Evolutionary conservation across 2,113 vertebrate genomes (phyloP), one percentile per base, ranked within the genome.

Genomic region (Crotalus helleri): DNA sequence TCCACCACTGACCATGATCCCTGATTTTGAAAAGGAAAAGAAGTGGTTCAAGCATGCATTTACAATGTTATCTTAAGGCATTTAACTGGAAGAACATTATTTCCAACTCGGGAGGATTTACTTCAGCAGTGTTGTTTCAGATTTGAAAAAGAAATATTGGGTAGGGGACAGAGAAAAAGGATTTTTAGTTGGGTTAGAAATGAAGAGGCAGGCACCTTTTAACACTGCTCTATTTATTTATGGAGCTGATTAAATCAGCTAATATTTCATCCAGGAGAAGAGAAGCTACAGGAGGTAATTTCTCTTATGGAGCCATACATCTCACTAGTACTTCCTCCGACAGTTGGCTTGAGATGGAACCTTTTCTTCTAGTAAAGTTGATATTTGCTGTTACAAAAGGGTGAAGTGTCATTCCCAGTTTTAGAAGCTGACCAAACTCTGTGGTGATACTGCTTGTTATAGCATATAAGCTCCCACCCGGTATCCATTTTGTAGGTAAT

Each of bases 1-100:
- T 86, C 88, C 29, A 90, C 7, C 88, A 93, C 94, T 94, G 91
- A 29, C 91, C 95, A 95, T 89, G 94, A 93, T 24, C 85, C 54
- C 17, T 92, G 94, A 85, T 54, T 0, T 1, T 74, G 85, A 44
- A n/a, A 92, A 94, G 94, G 93, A 23, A 93, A 95, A 94, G 95
- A 96, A 93, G 0, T 11, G 91, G 91, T 91, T 95, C 0, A 0
- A 93, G 92, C 92, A 96, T 85, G 95, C 90, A 21, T 94, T 26
- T 69, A 92, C 26, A 13, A 88, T 55, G 59, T 88, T 44, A 29
- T 54, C 59, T 5, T 88, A 55, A n/a, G 33, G 13, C 59, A 21
- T 57, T 90, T 39, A 49, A 49, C 10, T 33, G 51, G 19, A 85
- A 85, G 13, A 59, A 54, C 51, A 10, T 92, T 44, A 15, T 24